Base-by-base conservation (phyloP, 2,888 invertebrate species). In the Seladonia tumulorum region DNA sequence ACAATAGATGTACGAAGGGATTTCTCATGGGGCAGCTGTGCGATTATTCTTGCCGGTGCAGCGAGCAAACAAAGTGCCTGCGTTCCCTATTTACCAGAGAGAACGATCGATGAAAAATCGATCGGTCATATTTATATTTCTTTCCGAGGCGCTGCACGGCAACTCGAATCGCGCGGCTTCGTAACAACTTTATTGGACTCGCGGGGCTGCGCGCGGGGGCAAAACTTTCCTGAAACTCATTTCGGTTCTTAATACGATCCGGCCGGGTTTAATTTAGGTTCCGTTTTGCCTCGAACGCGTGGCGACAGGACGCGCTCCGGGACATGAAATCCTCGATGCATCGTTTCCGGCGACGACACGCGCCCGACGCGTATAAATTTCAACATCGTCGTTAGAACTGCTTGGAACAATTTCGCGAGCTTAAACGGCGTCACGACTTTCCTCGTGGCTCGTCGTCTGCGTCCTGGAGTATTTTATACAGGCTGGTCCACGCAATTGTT, bases 331-430 rank as follows among this genome's bases (percentile, higher is more conserved):
- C 39, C 70, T 22, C 53, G 2, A 42, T 78, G 70, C 42, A 45
- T 71, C 78, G 53, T 68, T 39, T 16, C 18, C 14, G 25, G 53
- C 42, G 78, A 57, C 29, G 78, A 57, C 73, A 29, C 39, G 66
- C 14, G 47, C 22, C 2, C 14, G 35, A 14, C 39, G 79, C 10
- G 72, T 60, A 53, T 73, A 79, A 73, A 73, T 79, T 79, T 63
- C 73, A 47, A 12, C n/a, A 10, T 63, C 73, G 16, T n/a, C 63
- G 22, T 22, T 8, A 63, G 39, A 79, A 79, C 73, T 79, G 60
- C 79, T 73, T 73, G 63, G 79, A 47, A 73, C 73, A 73, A 73
- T 79, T 35, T 73, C 63, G 18, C 63, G 72, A 14, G 73, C 63
- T 73, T 73, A 63, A 79, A 73, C 22, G 60, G 22, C 25, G 60